Conservation (phyloP, 2,797 vertebrate genomes). For the Sebastiscus tertius region DNA sequence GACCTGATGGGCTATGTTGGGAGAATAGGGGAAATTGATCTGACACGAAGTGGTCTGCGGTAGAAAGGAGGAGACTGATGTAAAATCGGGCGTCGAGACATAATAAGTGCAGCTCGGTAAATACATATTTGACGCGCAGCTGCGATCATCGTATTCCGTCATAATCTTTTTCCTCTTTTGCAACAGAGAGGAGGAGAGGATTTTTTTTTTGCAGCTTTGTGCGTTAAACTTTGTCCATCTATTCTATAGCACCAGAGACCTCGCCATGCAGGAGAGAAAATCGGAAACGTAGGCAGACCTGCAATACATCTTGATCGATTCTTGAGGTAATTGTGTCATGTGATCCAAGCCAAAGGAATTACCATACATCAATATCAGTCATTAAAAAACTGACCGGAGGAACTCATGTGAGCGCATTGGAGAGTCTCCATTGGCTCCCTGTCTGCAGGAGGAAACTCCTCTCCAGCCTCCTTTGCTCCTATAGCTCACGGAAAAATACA, state of each 20-base stretch:
- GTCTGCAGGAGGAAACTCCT: constrained; percentile 80
- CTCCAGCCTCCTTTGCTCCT: constrained; percentile 71
- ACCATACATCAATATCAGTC: constrained; percentile 99
- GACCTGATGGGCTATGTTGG: constrained; percentile 91
- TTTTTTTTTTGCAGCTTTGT: constrained; percentile 78
- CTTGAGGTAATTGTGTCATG: constrained; percentile 99
- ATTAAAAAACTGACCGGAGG: constrained; percentile 87
- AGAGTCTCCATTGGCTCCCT: constrained; percentile 83
- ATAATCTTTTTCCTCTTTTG: constrained; percentile 87
- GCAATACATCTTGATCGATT: constrained; percentile 99
- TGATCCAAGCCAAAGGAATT: constrained; percentile 96
- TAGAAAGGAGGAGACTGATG: constrained; percentile 95
- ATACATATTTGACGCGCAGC: constrained; percentile 97
- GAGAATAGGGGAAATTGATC: constrained; percentile 96
- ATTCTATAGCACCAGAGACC: constrained; percentile 94
- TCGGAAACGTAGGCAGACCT: constrained; percentile 98
- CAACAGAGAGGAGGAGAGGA: constrained; percentile 71
- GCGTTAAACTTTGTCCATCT: constrained; percentile 96
- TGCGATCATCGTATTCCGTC: constrained; percentile 99
- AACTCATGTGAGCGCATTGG: constrained; percentile 80
- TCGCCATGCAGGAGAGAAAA: constrained; percentile 90
- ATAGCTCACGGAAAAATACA: constrained; percentile 63
- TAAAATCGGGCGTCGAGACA: constrained; percentile 95
- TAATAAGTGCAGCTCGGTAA: constrained; percentile 98
- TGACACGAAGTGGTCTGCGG: constrained; percentile 96